Evolutionary conservation across 2,797 vertebrate genomes (phyloP), one percentile per base, ranked within the genome.

Genomic region (Ctenochaetus hawaiiensis): DNA sequence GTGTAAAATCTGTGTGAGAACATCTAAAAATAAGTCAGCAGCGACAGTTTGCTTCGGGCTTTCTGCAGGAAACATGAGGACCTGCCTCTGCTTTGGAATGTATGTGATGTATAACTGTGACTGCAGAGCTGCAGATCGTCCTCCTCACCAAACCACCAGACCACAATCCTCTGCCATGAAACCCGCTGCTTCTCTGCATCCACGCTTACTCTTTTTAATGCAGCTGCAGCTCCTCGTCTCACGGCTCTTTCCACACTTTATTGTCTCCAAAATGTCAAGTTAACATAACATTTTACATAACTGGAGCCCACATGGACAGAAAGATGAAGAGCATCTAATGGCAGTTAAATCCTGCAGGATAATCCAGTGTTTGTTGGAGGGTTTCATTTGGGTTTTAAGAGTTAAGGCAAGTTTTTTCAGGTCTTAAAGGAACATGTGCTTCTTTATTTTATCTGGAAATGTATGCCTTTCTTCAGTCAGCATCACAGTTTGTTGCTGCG

Each of bases 81-180:
- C 51, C 34, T 13, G 69, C 30, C 48, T 34, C 63, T 8, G 7
- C 23, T 44, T n/a, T 39, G 77, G 78, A 79, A 82, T 80, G 52
- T 65, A 37, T 56, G 57, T 72, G 76, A 84, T 80, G 77, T 75
- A 30, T 71, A 84, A 82, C 74, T 51, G 4, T 2, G 4, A 16
- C 57, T 44, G 54, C 44, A 48, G 73, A 70, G 56, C 60, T 62
- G 44, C 44, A 61, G 71, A 56, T 74, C 67, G 64, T 70, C 72
- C 47, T 13, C 39, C 63, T 69, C 48, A 58, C 16, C 45, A 51
- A 74, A 85, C 64, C 78, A 72, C 49, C 62, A 13, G 52, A 37
- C 52, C 67, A 68, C 78, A 71, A 59, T 77, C 56, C 70, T 34
- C 67, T 18, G 5, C 56, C 63, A 8, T 47, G 26, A 39, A 0